Evolutionary conservation across 2,797 vertebrate genomes (phyloP).

Genomic region (Sebastes ruberrimus): DNA sequence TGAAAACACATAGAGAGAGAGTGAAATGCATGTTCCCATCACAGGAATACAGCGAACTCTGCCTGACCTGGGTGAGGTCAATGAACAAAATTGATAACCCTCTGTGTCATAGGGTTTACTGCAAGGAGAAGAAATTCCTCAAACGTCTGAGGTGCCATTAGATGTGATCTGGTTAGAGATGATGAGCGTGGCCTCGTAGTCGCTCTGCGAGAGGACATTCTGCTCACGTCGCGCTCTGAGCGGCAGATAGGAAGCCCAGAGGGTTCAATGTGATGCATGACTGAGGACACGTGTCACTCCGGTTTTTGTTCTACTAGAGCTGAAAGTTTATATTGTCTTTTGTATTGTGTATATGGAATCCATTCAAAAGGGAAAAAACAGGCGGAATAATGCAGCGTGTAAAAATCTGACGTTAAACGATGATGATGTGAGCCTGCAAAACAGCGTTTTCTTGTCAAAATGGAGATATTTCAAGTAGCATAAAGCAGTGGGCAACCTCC

Average conservation of each 20-base stretch:
- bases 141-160: conserved; percentile 60
- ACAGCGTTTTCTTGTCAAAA: neutral
- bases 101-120: conserved; percentile 57
- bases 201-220: conserved; percentile 44
- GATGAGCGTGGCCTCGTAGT: conserved; percentile 28
- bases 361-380: neutral
- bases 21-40: conserved; percentile 7
- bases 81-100: conserved; percentile 60
- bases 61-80: conserved; percentile 69
- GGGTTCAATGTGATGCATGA: conserved; percentile 20
- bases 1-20: conserved; percentile 62
- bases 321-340: neutral
- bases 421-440: neutral
- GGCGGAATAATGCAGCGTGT: neutral
- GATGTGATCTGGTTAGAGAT: conserved; percentile 60
- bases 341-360: neutral
- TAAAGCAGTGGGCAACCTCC: neutral
- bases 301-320: neutral
- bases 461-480: neutral
- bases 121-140: conserved; percentile 57
- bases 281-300: neutral
- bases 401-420: neutral
- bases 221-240: conserved; percentile 10
- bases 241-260: conserved; percentile 11
- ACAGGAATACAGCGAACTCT: conserved; percentile 51